Evolutionary conservation across 1,140 invertebrate species (phyloP).

Genomic region (Drosophila asahinai): DNA sequence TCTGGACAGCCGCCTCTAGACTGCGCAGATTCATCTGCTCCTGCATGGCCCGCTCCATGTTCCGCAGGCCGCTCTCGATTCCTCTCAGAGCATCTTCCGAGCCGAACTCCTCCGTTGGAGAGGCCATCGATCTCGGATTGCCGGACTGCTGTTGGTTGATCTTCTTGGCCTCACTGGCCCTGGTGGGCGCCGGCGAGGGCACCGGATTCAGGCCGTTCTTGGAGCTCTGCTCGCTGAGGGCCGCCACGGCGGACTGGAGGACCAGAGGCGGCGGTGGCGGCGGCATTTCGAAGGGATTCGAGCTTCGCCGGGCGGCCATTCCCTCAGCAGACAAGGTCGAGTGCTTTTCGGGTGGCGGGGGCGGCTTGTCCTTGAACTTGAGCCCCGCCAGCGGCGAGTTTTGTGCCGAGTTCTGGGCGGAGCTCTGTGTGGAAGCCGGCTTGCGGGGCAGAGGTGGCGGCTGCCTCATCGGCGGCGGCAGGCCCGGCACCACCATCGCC

Average conservation of each 20-base stretch:
- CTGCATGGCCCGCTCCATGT: constrained; percentile 85
- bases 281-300: constrained; percentile 80
- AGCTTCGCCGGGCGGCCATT: constrained; percentile 66
- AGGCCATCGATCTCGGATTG: constrained; percentile 40
- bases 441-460: constrained; percentile 82
- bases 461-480: constrained; percentile 61
- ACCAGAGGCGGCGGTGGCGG: constrained; percentile 66
- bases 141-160: constrained; percentile 39
- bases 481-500: constrained; percentile 54
- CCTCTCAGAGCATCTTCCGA: constrained; percentile 83
- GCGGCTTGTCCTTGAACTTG: constrained; percentile 81
- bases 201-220: constrained; percentile 62
- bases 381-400: constrained; percentile 72
- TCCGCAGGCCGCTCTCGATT: constrained; percentile 82
- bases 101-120: constrained; percentile 82
- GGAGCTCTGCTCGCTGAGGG: constrained; percentile 67
- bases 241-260: constrained; percentile 67
- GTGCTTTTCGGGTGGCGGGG: constrained; percentile 72
- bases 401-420: constrained; percentile 78
- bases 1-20: constrained; percentile 76
- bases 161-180: constrained; percentile 75
- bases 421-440: constrained; percentile 68
- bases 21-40: constrained; percentile 84
- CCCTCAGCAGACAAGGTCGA: constrained; percentile 67
- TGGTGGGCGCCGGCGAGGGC: constrained; percentile 76